These are phyloP conservation scores for Ectropis grisescens DNA, from an alignment of 1,140 invertebrate species.

Conservation along the genomic window DNA sequence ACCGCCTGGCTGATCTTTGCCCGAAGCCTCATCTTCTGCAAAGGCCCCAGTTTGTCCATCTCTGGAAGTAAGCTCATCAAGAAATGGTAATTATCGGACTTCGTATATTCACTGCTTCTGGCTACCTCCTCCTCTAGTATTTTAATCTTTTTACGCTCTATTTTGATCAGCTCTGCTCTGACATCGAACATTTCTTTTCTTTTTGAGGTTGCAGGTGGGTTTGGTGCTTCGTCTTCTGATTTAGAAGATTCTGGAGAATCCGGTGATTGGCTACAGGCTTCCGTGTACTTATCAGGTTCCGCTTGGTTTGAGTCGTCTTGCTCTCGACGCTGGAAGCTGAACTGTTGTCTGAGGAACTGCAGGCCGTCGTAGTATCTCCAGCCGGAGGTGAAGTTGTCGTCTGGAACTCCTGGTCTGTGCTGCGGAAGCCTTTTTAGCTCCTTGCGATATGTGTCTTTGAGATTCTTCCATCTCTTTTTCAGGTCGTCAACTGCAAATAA, in stretches of 20 bases:
- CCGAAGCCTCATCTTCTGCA: slow-evolving; percentile 7
- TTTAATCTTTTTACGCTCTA: slow-evolving; percentile 4
- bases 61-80: slow-evolving; percentile 9
- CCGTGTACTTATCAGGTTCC: no score
- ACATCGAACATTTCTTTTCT: slow-evolving; percentile 2
- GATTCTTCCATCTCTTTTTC: slow-evolving; percentile 19
- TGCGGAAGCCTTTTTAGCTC: slow-evolving; percentile 3
- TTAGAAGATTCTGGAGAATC: no score
- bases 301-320: no score
- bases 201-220: background rate
- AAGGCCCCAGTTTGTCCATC: slow-evolving; percentile 4
- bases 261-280: no score
- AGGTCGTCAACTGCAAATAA: slow-evolving; percentile 9
- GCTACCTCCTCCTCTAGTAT: slow-evolving; percentile 1
- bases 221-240: background rate
- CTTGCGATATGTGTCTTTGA: slow-evolving; percentile 15
- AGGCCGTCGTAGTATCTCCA: slow-evolving; percentile 4
- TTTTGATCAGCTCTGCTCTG: slow-evolving; percentile 1
- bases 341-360: slow-evolving; percentile 3
- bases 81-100: slow-evolving; percentile 6
- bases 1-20: slow-evolving; percentile 7
- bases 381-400: background rate
- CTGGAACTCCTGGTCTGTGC: background rate
- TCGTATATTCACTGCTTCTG: background rate
- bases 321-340: no score